Percentiles rank a stretch among this genome's conserved stretches.
Evolutionary conservation across 2,888 invertebrate genomes (phyloP).

Genomic region (Copidosoma aretas): DNA sequence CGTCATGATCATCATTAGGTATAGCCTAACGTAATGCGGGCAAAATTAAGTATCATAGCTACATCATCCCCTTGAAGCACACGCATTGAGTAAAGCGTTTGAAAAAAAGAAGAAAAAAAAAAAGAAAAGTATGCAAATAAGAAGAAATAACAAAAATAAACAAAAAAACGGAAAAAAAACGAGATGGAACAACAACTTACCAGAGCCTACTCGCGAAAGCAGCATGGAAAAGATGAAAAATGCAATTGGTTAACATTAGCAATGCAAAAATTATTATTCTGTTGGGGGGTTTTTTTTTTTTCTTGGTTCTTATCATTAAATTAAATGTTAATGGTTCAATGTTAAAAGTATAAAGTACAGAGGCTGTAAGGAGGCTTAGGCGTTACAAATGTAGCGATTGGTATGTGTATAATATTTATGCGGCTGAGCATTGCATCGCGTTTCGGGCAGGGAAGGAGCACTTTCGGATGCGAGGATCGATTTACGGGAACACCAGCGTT

Average conservation of each 20-base stretch:
- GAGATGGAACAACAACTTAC: slow-evolving; percentile 51
- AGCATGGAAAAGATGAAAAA: slow-evolving; percentile 48
- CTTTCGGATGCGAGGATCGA: slow-evolving; percentile 3
- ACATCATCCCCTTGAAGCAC: too few relatives aligned
- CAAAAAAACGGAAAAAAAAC: slow-evolving; percentile 33
- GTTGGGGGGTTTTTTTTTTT: too few relatives aligned
- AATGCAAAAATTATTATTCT: slow-evolving; percentile 25
- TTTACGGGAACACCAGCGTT: too few relatives aligned
- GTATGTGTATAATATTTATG: background rate
- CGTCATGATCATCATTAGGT: too few relatives aligned
- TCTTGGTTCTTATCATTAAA: slow-evolving; percentile 5
- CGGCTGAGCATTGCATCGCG: background rate
- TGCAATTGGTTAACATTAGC: slow-evolving; percentile 46
- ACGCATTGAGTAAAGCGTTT: too few relatives aligned
- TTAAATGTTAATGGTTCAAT: slow-evolving; percentile 37
- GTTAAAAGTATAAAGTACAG: slow-evolving; percentile 5
- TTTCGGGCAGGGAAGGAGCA: background rate
- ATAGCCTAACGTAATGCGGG: too few relatives aligned
- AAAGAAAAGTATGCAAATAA: background rate
- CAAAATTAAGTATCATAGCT: too few relatives aligned
- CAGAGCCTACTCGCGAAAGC: slow-evolving; percentile 59
- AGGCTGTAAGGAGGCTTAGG: too few relatives aligned
- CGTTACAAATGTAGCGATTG: slow-evolving; percentile 31
- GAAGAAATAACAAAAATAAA: slow-evolving; percentile 31
- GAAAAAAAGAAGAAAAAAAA: background rate